Base-by-base conservation (phyloP, 2,797 vertebrate species). In the Fistularia commersonii region DNA sequence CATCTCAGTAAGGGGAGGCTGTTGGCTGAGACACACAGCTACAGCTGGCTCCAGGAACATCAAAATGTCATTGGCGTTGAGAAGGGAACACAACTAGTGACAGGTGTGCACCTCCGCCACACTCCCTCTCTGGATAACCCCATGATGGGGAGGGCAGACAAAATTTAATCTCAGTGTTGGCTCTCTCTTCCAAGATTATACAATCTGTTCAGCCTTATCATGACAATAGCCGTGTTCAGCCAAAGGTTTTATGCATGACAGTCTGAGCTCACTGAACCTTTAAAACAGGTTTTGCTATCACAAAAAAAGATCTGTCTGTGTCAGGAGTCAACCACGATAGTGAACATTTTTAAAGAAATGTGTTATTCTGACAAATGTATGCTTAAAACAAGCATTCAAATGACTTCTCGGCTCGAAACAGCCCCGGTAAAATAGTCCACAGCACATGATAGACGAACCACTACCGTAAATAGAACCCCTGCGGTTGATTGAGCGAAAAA, bases 391-490 rank as follows among this genome's bases (percentile, higher is more conserved):
- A 6, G 11, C 13, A 35, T 59, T 62, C 6, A 45, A 45, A 34
- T 6, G 6, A 36, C 46, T 36, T 63, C 54, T 45, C 7, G 23
- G 23, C 4, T 23, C 23, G 55, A 66, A 50, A 13, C 37, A 55
- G 41, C 61, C 63, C 37, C 31, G 37, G 67, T 40, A 74, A 82
- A 82, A 55, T 82, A 85, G 80, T 76, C 64, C 77, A 0, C 6
- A 58, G 46, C 69, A 77, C 69, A 80, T 64, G 70, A 81, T 72
- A 83, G 67, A 57, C 74, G 41, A 79, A 81, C 39, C 66, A 86
- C 86, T 79, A 81, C 82, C 71, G 81, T 87, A 87, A 86, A 84
- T 82, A 81, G 80, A 79, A 69, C 48, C 56, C 10, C 9, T n/a
- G 34, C 0, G 10, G n/a, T 45, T 80, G 72, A 90, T 66, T 59